phyloP scores from a whole-genome alignment of 2,888 invertebrate species.

The Parnassius smintheus region DNA sequence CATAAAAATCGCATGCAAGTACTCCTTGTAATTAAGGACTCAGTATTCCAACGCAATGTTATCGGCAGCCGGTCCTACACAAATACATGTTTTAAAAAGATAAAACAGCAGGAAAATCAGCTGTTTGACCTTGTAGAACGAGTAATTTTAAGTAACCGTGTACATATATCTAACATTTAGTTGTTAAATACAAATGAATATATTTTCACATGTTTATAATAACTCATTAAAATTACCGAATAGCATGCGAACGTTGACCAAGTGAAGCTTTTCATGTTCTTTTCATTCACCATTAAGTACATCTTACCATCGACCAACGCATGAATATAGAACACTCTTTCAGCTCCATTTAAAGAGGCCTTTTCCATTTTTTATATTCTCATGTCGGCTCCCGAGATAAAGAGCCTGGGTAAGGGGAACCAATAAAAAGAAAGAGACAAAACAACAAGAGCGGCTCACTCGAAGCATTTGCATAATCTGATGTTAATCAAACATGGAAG shows the following conservation, averaged over 20 bases:
- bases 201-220: slow-evolving; percentile 55
- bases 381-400: slow-evolving; percentile 76
- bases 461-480: slow-evolving; percentile 79
- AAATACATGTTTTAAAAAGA: slow-evolving; percentile 31
- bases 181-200: slow-evolving; percentile 24
- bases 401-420: slow-evolving; percentile 62
- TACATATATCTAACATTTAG: slow-evolving; percentile 16
- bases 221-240: slow-evolving; percentile 43
- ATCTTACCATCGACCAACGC: slow-evolving; percentile 62
- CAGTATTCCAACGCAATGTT: slow-evolving; percentile 25
- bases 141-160: slow-evolving; percentile 10
- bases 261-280: slow-evolving; percentile 52
- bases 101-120: slow-evolving; percentile 47
- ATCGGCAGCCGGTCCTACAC: slow-evolving; percentile 20
- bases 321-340: slow-evolving; percentile 73
- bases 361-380: slow-evolving; percentile 65
- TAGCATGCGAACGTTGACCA: slow-evolving; percentile 49
- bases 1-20: slow-evolving; percentile 25
- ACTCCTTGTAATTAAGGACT: slow-evolving; percentile 24
- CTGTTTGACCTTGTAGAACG: slow-evolving; percentile 37
- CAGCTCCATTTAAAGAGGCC: slow-evolving; percentile 72
- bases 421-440: slow-evolving; percentile 70
- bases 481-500: slow-evolving; percentile 76
- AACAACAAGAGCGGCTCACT: slow-evolving; percentile 75
- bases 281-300: slow-evolving; percentile 70